Base-by-base conservation (phyloP, 2,113 vertebrate genomes). In the Rissa tridactyla region DNA sequence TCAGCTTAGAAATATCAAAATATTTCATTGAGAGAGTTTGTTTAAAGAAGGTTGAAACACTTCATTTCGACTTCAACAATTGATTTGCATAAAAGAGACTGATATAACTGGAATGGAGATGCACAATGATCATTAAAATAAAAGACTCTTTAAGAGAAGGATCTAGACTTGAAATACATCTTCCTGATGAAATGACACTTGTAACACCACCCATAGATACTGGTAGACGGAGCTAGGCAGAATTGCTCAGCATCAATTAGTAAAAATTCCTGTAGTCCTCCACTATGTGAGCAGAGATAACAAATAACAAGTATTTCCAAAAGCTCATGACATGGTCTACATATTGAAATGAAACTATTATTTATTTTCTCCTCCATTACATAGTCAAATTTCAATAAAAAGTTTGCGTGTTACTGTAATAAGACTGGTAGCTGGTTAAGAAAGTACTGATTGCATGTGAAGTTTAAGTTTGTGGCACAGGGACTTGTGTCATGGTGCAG, bases 361-460 rank as follows among this genome's bases (percentile, higher is more conserved):
- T 29, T 65, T 81, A 23, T 81, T 82, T 71, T 82, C 25, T 21
- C 14, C 25, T 54, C 13, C 13, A 44, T 62, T 71, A 22, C 8
- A 12, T 21, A 44, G 27, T 40, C 10, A 62, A 70, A 70, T 84
- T 61, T 88, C 21, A 47, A 49, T 22, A 72, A 30, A 47, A 79
- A 34, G 12, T 5, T 10, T 14, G 2, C 7, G 4, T 42, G 13
- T 2, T 69, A 36, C 23, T 0, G 0, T 46, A 60, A 16, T 36
- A 76, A 61, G 25, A 17, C 30, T 66, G n/a, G 25, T 62, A 34
- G 11, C 17, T 54, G 42, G 17, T 55, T 64, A 83, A 78, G 44
- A 64, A 96, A 70, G 7, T 23, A 55, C 34, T 46, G 61, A 57
- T 14, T 62, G 21, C 0, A 0, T 30, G 15, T 55, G 27, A 64